A percentile compares a stretch with the other conserved stretches of the same genome.
phyloP scores from a whole-genome alignment of 2,888 invertebrate species.

The Mamestra brassicae region DNA sequence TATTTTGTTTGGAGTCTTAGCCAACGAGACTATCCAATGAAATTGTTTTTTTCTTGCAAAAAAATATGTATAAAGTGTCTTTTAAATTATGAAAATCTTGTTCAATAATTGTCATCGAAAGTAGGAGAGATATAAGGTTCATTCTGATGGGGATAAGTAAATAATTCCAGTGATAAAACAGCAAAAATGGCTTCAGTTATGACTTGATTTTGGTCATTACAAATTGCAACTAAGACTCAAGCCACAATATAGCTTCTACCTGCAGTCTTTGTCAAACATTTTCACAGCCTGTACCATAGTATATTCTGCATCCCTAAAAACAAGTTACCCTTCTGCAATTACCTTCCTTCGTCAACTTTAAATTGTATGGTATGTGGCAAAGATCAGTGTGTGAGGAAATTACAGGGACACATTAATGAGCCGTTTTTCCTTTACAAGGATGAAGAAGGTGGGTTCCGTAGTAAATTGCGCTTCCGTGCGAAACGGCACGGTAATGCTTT shows the following conservation, averaged over 20 bases:
- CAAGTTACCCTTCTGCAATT: constrained; percentile 31
- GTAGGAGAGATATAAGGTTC: constrained; percentile 8
- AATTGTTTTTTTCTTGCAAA: not conserved
- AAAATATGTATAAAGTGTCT: not conserved
- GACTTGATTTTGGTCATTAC: not conserved
- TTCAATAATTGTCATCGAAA: not conserved
- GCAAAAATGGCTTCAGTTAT: no score
- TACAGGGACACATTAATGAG: constrained; percentile 45
- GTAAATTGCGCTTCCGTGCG: constrained; percentile 39
- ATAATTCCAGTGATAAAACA: not conserved
- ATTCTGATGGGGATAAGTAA: not conserved
- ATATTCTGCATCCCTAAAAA: not conserved
- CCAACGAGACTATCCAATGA: constrained; percentile 16
- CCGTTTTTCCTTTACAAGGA: constrained; percentile 42
- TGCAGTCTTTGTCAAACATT: no score
- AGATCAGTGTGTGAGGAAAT: constrained; percentile 39
- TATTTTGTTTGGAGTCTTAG: constrained; percentile 12
- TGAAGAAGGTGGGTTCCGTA: constrained; percentile 33
- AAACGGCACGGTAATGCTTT: constrained; percentile 22
- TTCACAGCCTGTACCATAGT: not conserved
- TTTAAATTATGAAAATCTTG: not conserved
- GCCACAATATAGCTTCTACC: no score
- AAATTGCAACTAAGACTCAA: not conserved
- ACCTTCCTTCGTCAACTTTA: not conserved
- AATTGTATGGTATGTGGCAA: constrained; percentile 46